These are phyloP conservation scores for Galemys pyrenaicus DNA, from an alignment of 2,113 vertebrate species.

Conservation along the genomic window DNA sequence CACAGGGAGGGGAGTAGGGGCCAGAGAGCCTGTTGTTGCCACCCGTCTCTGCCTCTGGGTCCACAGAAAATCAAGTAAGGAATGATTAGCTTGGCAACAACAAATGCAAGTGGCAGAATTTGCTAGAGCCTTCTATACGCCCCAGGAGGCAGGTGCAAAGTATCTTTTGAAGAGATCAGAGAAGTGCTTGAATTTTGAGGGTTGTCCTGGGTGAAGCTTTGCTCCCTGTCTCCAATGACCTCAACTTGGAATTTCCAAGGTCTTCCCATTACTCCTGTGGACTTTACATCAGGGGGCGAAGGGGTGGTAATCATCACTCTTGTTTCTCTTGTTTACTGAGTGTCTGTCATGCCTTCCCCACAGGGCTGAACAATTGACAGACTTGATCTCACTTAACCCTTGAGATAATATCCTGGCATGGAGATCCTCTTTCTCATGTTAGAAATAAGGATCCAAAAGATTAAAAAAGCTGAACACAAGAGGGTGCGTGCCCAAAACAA, in stretches of 20 bases:
- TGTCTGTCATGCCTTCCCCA: background rate
- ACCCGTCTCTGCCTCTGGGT: background rate
- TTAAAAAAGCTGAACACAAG: background rate
- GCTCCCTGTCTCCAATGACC: background rate
- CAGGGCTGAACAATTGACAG: background rate
- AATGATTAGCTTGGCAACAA: conserved; percentile 14
- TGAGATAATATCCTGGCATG: background rate
- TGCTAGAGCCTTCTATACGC: background rate
- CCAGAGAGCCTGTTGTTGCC: background rate
- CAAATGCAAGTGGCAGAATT: background rate
- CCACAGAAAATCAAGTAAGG: conserved; percentile 34
- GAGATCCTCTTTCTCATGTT: background rate
- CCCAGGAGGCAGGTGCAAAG: background rate
- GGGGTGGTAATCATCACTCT: background rate
- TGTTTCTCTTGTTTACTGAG: background rate
- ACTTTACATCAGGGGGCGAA: background rate
- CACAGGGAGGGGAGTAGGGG: background rate
- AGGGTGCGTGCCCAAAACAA: background rate
- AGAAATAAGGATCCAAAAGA: background rate
- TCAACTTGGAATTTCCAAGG: background rate
- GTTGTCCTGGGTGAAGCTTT: conserved; percentile 16
- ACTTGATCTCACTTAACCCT: background rate
- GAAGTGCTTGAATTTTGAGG: background rate
- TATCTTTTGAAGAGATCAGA: background rate
- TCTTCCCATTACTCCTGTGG: background rate